Base-by-base conservation (phyloP, 35 echinoderm and acorn worm species). In the Heliocidaris erythrogramma region DNA sequence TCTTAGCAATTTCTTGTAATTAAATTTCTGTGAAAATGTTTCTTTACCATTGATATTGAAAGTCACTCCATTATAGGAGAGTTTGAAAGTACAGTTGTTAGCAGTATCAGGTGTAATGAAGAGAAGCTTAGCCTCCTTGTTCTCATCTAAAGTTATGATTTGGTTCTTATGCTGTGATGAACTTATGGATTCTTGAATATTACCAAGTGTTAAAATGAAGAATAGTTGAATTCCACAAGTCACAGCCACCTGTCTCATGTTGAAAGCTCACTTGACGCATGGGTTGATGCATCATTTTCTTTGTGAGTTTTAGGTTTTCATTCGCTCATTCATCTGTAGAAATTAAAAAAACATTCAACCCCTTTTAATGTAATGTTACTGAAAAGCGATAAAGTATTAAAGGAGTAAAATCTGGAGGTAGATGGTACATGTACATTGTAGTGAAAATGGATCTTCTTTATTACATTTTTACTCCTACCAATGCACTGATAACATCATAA, bases 11-110 rank as follows among this genome's bases (percentile, higher is more conserved):
- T 78, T 78, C 8, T 78, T 21, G 5, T 78, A 78, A 27, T 6
- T 7, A 27, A 27, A 78, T 78, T 78, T 78, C 18, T 78, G 65
- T 7, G 65, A 78, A 78, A 78, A 78, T 4, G 65, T 78, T n/a
- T 78, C 65, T 32, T 32, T 89, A 21, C 87, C 87, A 35, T 89
- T 89, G 18, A 47, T 48, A 89, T 89, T 32, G 87, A 89, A 89
- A 89, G 47, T 32, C 87, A 89, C 87, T 47, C 87, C 87, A 47
- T 89, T 89, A 9, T 89, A 24, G 29, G 31, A 89, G 18, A 89
- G 87, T 42, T 89, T 89, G 47, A 89, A 89, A 47, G 31, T 89
- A 89, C 31, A 89, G 17, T 32, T 89, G 31, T 24, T 17, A 17
- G 31, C 0, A 47, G 32, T 89, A 47, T 89, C 47, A 13, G 87